Evolutionary conservation across 2,888 invertebrate genomes (phyloP), one percentile per base, ranked within the genome.

Genomic region (Macrosoma leucophasiata): DNA sequence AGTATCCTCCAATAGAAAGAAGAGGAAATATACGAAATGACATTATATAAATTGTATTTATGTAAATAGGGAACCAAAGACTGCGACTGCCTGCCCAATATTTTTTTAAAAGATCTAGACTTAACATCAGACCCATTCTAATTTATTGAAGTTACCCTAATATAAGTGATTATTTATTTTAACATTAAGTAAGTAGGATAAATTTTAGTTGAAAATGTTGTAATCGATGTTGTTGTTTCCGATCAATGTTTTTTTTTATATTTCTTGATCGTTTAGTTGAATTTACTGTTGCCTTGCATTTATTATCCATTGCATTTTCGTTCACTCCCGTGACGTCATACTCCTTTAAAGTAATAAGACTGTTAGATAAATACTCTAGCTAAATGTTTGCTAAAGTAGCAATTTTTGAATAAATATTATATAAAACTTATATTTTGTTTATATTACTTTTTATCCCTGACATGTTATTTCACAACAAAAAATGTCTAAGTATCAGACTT

Each of bases 81-180:
- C 82, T 78, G 74, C 58, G 51, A 58, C 55, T 62, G 64, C 65
- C 70, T 67, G 63, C 64, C 67, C 52, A 50, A n/a, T n/a, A n/a
- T n/a, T n/a, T n/a, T n/a, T 54, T 56, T 50, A 45, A 38, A 50
- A 55, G 68, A n/a, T 70, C 69, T 67, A 57, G 48, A 55, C 46
- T 50, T 52, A 54, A 46, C 64, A 66, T 62, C 62, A 56, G 47
- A 66, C 62, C 59, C 64, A 60, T 50, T 51, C 66, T 79, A 76
- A 75, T 76, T 78, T 79, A 79, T 81, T 73, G 61, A 77, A 82
- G 79, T 82, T 82, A 82, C 81, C 81, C 69, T 81, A 73, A 64
- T 49, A 13, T 78, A 76, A 78, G 78, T 55, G 49, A 75, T 74
- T 77, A 78, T 81, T 82, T 81, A 81, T 82, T 81, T 67, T 79